Percentiles rank a stretch among this genome's conserved stretches.
Evolutionary conservation across 2,797 vertebrate species (phyloP).

Genomic region (Apodemus agrarius): DNA sequence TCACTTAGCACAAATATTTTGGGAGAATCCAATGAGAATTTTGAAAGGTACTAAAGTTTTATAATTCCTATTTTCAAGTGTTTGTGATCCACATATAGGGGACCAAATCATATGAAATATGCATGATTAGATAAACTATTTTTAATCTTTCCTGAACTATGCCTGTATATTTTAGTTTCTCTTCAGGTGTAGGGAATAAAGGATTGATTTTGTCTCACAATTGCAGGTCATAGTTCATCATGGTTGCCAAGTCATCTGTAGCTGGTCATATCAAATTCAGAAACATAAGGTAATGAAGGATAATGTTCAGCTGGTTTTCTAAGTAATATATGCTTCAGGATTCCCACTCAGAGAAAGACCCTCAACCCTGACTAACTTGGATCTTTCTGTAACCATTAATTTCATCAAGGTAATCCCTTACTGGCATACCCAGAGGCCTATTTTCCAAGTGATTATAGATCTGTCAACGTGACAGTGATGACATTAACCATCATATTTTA

Average conservation of each 20-base stretch:
- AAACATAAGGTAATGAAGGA: not conserved
- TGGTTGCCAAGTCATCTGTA: not conserved
- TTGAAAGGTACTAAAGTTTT: slow-evolving; percentile 23
- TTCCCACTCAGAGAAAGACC: not conserved
- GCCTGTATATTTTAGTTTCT: not conserved
- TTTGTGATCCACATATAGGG: not conserved
- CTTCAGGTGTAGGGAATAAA: not conserved
- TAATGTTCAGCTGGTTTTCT: not conserved
- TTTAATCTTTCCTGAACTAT: not conserved
- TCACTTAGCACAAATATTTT: not conserved
- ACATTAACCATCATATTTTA: not conserved
- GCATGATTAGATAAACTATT: not conserved
- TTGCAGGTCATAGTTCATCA: not conserved
- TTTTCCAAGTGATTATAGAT: not conserved
- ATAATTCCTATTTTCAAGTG: not conserved
- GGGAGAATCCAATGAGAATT: not conserved
- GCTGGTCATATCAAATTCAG: not conserved
- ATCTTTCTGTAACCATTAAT: not conserved
- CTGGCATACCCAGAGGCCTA: not conserved
- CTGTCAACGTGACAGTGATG: not conserved
- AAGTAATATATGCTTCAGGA: not conserved
- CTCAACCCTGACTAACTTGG: not conserved
- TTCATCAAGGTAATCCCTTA: not conserved
- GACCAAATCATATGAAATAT: not conserved
- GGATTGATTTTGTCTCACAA: not conserved